phyloP scores from a whole-genome alignment of 2,888 invertebrate genomes.

The Spisula solida region DNA sequence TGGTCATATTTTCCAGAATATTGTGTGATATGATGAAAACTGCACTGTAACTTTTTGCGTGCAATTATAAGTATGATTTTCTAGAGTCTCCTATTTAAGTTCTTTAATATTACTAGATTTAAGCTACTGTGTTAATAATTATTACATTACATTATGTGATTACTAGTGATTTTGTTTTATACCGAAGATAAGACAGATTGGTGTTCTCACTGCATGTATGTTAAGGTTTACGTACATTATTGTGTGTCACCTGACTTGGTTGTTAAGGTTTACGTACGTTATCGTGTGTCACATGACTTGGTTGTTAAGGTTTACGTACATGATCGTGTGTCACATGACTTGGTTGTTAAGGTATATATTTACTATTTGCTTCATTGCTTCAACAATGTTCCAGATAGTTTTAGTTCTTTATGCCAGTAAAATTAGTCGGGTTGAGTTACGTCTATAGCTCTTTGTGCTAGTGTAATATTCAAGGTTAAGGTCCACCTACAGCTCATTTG shows the following conservation, averaged over 20 bases:
- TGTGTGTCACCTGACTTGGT: background rate
- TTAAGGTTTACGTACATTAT: background rate
- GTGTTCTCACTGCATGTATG: conserved; percentile 4
- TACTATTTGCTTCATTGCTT: background rate
- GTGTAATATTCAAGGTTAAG: no score
- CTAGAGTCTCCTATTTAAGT: background rate
- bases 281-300: background rate
- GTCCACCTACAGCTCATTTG: no score
- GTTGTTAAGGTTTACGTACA: background rate
- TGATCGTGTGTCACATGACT: background rate
- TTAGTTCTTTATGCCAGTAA: no score
- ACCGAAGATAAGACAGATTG: background rate
- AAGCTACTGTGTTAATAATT: conserved; percentile 19
- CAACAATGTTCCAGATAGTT: no score
- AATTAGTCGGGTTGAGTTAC: no score
- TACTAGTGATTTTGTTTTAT: conserved; percentile 6
- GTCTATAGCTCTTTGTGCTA: no score
- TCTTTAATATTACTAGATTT: background rate
- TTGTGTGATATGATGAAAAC: background rate
- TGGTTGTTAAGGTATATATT: background rate
- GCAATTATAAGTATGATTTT: conserved; percentile 19
- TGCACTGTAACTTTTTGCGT: background rate
- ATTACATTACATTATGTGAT: conserved; percentile 17
- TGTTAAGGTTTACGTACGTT: background rate
- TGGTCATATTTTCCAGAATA: conserved; percentile 24